phyloP scores from a whole-genome alignment of 2,797 vertebrate species.

The Lophius americanus region DNA sequence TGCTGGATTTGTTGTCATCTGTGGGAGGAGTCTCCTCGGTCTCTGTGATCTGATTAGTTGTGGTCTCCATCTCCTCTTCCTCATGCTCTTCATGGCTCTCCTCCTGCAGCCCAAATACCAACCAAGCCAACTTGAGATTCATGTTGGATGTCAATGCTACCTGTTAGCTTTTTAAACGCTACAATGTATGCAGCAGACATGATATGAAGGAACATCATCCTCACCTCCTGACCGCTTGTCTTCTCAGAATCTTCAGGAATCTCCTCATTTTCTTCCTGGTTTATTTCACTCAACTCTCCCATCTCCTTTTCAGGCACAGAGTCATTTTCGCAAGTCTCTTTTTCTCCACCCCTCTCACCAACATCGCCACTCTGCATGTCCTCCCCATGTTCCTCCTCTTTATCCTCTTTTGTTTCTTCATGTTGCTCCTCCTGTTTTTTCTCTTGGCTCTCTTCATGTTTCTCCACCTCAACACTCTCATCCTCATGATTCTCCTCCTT shows the following conservation, averaged over 20 bases:
- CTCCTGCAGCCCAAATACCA: slow-evolving; percentile 2
- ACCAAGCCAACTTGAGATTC: too few species aligned
- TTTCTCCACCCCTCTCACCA: neutral
- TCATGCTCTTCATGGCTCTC: slow-evolving; percentile 12
- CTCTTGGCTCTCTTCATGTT: slow-evolving; percentile 23
- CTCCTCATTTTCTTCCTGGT: neutral
- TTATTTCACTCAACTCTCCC: too few species aligned
- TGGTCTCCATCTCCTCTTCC: neutral
- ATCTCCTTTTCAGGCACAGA: too few species aligned
- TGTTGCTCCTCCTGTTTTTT: slow-evolving; percentile 21
- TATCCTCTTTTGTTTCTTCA: slow-evolving; percentile 48
- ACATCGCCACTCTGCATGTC: neutral
- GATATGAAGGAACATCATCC: neutral
- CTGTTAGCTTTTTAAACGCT: too few species aligned
- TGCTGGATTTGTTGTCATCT: slow-evolving; percentile 45
- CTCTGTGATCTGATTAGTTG: slow-evolving; percentile 28
- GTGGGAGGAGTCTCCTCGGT: slow-evolving; percentile 1
- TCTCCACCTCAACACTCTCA: neutral
- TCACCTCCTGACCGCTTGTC: slow-evolving; percentile 20
- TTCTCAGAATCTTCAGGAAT: slow-evolving; percentile 25
- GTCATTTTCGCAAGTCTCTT: neutral
- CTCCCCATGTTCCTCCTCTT: slow-evolving; percentile 15
- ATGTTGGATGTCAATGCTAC: too few species aligned
- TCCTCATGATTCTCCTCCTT: slow-evolving; percentile 25
- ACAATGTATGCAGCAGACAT: too few species aligned